A percentile compares a stretch with the other conserved stretches of the same genome.
These are phyloP conservation scores for Andrena chrysosceles DNA, from an alignment of 2,888 invertebrate species.

Conservation along the genomic window DNA sequence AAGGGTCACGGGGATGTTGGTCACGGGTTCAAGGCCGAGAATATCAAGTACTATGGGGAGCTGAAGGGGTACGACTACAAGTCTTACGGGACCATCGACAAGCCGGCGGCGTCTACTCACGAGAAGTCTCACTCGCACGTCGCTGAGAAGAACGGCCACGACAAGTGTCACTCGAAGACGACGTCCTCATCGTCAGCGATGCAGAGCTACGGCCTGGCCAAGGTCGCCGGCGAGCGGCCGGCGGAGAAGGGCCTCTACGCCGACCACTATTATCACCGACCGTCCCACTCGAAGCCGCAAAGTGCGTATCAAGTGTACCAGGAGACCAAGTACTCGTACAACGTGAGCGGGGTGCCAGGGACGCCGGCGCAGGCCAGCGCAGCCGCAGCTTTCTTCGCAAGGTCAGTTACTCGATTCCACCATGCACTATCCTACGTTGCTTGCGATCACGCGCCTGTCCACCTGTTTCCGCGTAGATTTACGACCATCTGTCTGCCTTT, in stretches of 20 bases:
- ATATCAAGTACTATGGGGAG: conserved; percentile 82
- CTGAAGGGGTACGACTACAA: conserved; percentile 81
- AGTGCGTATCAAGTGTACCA: conserved; percentile 81
- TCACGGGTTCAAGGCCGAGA: conserved; percentile 80
- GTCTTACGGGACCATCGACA: conserved; percentile 81
- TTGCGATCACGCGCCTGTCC: conserved; percentile 54
- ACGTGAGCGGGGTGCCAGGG: conserved; percentile 86
- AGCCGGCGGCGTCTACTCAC: conserved; percentile 72
- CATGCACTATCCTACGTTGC: conserved; percentile 28
- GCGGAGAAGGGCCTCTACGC: conserved; percentile 75
- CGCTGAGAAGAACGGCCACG: conserved; percentile 67
- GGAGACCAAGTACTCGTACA: conserved; percentile 86
- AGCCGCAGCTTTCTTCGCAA: conserved; percentile 88
- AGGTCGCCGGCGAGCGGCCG: conserved; percentile 67
- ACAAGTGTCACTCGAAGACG: conserved; percentile 76
- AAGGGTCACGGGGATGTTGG: conserved; percentile 69
- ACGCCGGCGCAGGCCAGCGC: conserved; percentile 87
- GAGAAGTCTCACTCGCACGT: conserved; percentile 79
- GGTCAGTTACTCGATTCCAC: conserved; percentile 83
- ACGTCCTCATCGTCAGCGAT: conserved; percentile 62
- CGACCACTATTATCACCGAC: conserved; percentile 80
- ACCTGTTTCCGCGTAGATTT: conserved; percentile 60
- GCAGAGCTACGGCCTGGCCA: conserved; percentile 74
- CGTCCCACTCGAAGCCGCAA: conserved; percentile 77
- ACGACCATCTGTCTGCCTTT: conserved; percentile 35